phyloP scores from a whole-genome alignment of 2,797 vertebrate genomes.

The Tenualosa ilisha region DNA sequence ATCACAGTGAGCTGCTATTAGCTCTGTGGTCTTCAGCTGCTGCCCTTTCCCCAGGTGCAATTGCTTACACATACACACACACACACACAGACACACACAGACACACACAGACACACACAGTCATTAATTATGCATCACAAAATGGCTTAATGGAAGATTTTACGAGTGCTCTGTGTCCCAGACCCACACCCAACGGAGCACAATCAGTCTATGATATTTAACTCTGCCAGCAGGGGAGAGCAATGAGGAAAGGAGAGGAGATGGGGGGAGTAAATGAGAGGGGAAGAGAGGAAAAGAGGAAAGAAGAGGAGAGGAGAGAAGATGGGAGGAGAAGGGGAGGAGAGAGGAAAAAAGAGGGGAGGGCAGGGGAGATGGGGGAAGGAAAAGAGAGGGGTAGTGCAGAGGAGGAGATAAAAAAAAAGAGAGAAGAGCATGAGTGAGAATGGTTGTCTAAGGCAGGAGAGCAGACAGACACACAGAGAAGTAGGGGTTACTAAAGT shows the following conservation, averaged over 20 bases:
- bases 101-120: background rate
- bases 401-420: too few species aligned
- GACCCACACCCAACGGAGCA: background rate
- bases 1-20: background rate
- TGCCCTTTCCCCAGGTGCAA: background rate
- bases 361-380: background rate
- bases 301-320: background rate
- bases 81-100: background rate
- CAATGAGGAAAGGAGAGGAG: too few species aligned
- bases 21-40: background rate
- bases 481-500: background rate
- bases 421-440: background rate
- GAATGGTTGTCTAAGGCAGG: background rate
- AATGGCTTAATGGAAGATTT: background rate
- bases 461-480: background rate
- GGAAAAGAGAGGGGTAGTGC: too few species aligned
- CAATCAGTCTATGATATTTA: background rate
- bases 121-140: constrained; percentile 1
- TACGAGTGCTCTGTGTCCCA: background rate
- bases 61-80: background rate
- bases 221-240: background rate
- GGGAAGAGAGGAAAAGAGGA: background rate
- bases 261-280: background rate
- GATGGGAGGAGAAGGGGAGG: background rate
- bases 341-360: background rate